Percentiles rank a stretch among this genome's conserved stretches.
phyloP scores from a whole-genome alignment of 1,140 invertebrate species.

The Campoletis sonorensis region DNA sequence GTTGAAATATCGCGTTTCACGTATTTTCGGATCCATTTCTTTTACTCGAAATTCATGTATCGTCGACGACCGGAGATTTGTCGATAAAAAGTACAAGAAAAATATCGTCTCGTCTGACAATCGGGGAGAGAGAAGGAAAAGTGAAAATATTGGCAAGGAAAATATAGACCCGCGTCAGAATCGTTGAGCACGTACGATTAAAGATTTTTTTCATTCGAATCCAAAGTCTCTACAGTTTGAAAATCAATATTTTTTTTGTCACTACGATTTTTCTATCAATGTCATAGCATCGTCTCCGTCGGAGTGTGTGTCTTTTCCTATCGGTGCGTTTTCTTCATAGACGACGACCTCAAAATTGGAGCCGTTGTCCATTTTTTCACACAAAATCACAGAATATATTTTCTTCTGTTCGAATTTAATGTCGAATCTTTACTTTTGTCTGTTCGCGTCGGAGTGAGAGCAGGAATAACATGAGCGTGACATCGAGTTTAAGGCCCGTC shows the following conservation, averaged over 20 bases:
- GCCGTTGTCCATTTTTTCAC: neutral
- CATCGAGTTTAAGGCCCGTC: neutral
- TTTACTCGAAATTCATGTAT: neutral
- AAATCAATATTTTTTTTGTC: constrained; percentile 3
- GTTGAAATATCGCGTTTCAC: neutral
- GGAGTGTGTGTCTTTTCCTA: neutral
- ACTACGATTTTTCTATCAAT: neutral
- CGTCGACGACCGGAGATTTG: neutral
- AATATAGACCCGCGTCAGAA: neutral
- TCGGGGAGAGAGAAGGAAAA: neutral
- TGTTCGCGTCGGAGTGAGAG: neutral
- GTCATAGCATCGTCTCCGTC: neutral
- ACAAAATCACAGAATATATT: neutral
- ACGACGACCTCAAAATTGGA: neutral
- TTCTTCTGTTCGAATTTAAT: neutral
- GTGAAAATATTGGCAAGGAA: neutral
- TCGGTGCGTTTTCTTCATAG: neutral
- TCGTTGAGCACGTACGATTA: neutral
- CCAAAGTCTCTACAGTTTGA: neutral
- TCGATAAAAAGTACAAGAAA: neutral
- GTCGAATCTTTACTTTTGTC: neutral
- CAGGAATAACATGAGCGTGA: neutral
- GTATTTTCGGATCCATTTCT: neutral
- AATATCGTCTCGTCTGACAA: neutral
- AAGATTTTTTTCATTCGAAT: neutral